A percentile compares a stretch with the other conserved stretches of the same genome.
Evolutionary conservation across 2,113 vertebrate species (phyloP).

Genomic region (Pseudorectes ferrugineus): DNA sequence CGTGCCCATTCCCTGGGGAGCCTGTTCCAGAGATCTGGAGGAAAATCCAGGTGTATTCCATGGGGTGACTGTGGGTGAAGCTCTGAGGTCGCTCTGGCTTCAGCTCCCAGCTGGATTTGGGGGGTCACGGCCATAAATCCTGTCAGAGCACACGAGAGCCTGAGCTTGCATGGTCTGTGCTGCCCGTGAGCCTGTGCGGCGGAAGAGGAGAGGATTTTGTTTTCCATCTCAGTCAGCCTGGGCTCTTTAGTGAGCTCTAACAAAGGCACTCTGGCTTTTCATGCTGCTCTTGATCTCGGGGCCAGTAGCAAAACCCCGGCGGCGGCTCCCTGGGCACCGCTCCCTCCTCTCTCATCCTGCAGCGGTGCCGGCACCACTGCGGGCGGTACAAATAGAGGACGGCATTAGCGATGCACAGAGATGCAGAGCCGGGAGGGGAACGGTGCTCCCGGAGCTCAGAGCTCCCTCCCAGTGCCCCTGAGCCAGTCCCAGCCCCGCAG

Average conservation of each 20-base stretch:
- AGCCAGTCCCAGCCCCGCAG: accelerated
- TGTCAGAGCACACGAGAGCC: accelerated
- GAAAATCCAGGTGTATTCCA: background rate
- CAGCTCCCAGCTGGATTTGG: background rate
- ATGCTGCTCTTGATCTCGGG: slow-evolving; percentile 26
- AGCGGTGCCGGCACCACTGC: background rate
- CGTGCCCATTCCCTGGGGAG: background rate
- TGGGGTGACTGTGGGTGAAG: background rate
- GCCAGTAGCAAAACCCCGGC: background rate
- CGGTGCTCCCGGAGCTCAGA: background rate
- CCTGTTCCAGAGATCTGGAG: background rate
- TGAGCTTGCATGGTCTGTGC: background rate
- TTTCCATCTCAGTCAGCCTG: background rate
- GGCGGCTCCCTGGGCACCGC: background rate
- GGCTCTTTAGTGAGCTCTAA: background rate
- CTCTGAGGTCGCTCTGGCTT: background rate
- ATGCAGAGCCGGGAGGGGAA: background rate
- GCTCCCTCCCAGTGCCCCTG: background rate
- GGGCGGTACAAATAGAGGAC: background rate
- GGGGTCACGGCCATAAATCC: accelerated
- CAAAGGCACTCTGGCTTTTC: slow-evolving; percentile 41
- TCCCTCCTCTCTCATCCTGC: background rate
- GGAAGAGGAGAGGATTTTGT: background rate
- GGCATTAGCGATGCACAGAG: background rate
- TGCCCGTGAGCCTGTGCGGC: accelerated